Percentiles rank a stretch among this genome's conserved stretches.
phyloP scores from a whole-genome alignment of 2,113 vertebrate species.

The Recurvirostra avosetta region DNA sequence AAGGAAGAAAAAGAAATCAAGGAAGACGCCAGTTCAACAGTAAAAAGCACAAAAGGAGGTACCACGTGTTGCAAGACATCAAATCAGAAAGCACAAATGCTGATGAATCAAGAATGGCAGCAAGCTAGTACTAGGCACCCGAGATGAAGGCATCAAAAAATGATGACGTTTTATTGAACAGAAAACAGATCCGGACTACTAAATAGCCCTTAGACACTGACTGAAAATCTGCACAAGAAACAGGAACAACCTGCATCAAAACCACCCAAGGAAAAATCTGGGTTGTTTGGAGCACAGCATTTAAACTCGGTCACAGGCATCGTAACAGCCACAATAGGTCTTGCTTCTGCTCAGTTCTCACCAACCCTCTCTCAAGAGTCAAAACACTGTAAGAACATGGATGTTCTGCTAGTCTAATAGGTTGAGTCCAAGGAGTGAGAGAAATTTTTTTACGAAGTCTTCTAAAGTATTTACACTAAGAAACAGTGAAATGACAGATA shows the following conservation, averaged over 20 bases:
- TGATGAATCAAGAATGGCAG: neutral
- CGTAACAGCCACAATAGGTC: neutral
- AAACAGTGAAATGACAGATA: neutral
- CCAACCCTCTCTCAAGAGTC: neutral
- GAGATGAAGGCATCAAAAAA: neutral
- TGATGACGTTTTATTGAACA: neutral
- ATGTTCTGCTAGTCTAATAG: neutral
- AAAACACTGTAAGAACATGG: neutral
- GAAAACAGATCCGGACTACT: neutral
- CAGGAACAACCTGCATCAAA: neutral
- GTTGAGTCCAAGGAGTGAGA: constrained; percentile 42
- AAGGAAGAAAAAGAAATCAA: neutral
- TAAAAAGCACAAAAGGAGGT: neutral
- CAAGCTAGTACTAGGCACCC: neutral
- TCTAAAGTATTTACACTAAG: neutral
- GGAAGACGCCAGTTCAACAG: neutral
- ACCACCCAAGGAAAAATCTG: neutral
- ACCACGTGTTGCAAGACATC: neutral
- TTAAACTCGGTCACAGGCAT: constrained; percentile 21
- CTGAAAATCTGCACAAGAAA: neutral
- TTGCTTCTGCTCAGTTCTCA: neutral
- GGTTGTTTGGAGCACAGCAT: constrained; percentile 32
- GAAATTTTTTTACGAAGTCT: neutral
- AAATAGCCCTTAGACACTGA: neutral
- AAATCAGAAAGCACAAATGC: neutral